Conservation (phyloP, 2,888 invertebrate species). For the Drosophila histrio region DNA sequence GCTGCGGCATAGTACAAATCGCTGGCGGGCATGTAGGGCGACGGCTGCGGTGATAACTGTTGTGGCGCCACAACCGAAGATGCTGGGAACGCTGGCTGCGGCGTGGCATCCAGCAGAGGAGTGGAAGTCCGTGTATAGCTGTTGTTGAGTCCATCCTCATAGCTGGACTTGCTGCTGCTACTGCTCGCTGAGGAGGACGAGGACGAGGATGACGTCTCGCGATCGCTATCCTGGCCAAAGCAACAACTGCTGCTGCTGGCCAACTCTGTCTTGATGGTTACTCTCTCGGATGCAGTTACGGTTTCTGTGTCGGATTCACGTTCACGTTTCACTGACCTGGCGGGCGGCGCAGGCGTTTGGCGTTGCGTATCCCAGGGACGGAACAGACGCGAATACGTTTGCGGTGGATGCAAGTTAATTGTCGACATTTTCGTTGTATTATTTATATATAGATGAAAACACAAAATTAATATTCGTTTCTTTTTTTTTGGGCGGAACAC, state of each 20-base stretch:
- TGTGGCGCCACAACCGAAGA: constrained; percentile 32
- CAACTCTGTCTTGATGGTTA: constrained; percentile 37
- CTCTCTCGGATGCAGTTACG: constrained; percentile 17
- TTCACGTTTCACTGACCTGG: constrained; percentile 55
- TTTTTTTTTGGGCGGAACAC: constrained; percentile 46
- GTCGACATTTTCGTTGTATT: constrained; percentile 70
- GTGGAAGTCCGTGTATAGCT: constrained; percentile 66
- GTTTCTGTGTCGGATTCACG: constrained; percentile 43
- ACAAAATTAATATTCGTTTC: constrained; percentile 1
- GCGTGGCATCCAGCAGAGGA: constrained; percentile 49
- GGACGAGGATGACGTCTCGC: constrained; percentile 69
- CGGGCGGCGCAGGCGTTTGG: constrained; percentile 43
- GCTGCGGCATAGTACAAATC: constrained; percentile 72
- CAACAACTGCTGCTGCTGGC: constrained; percentile 34
- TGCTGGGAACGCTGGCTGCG: constrained; percentile 48
- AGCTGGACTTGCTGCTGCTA: constrained; percentile 63
- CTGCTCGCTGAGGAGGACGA: constrained; percentile 25
- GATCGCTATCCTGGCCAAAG: constrained; percentile 65
- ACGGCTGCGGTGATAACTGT: constrained; percentile 45
- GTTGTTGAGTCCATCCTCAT: constrained; percentile 69
- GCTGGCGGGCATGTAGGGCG: constrained; percentile 48
- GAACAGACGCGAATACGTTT: constrained; percentile 86
- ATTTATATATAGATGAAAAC: constrained; percentile 1
- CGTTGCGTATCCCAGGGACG: constrained; percentile 87
- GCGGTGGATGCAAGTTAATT: constrained; percentile 82